These are phyloP conservation scores for Alectoris magna DNA, from an alignment of 2,797 vertebrate species.

Conservation along the genomic window DNA sequence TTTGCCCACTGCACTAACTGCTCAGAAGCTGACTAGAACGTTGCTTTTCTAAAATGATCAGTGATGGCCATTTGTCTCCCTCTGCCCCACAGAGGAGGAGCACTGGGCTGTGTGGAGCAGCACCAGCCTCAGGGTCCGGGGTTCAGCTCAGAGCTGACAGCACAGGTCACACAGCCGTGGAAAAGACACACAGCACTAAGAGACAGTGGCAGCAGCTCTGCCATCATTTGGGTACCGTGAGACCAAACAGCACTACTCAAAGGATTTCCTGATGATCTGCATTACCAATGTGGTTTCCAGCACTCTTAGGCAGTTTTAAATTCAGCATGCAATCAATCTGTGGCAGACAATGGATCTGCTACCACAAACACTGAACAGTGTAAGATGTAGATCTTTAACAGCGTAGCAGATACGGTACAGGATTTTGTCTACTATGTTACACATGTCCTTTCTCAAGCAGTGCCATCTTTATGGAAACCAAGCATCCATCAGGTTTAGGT, in stretches of 20 bases:
- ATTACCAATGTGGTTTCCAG: not conserved
- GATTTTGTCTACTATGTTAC: not conserved
- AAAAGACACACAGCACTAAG: not conserved
- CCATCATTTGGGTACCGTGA: not conserved
- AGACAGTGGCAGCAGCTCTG: not conserved
- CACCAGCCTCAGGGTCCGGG: rapidly evolving
- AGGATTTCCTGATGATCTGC: conserved; percentile 1
- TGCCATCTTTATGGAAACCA: not conserved
- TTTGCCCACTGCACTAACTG: not conserved
- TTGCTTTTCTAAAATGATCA: not conserved
- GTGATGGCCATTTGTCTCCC: not conserved
- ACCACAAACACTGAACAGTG: not conserved
- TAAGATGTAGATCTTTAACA: not conserved
- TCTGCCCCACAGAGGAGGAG: not conserved
- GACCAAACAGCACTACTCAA: not conserved
- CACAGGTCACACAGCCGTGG: rapidly evolving
- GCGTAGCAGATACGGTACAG: not conserved
- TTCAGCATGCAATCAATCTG: not conserved
- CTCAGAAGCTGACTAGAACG: not conserved
- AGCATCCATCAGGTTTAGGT: not conserved
- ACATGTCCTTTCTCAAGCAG: not conserved
- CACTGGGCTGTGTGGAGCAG: not conserved
- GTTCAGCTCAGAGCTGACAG: not conserved
- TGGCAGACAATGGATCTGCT: not conserved
- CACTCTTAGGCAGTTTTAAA: not conserved